These are phyloP conservation scores for Platichthys flesus DNA, from an alignment of 2,113 vertebrate genomes.

Conservation along the genomic window DNA sequence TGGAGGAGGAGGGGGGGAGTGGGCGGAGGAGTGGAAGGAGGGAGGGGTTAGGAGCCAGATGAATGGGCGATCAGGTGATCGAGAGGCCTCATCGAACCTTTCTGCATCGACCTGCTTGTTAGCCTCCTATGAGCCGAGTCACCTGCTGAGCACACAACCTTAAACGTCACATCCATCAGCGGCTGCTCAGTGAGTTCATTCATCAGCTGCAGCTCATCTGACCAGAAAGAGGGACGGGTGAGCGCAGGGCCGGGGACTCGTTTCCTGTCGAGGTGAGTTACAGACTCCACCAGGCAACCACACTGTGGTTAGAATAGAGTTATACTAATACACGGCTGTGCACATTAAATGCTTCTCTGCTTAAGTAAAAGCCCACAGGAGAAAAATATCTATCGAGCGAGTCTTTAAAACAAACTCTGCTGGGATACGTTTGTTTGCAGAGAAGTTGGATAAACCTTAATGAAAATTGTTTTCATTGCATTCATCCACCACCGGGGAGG, in stretches of 20 bases:
- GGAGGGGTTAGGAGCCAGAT: not conserved
- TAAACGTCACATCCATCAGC: constrained; percentile 16
- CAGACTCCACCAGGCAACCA: not conserved
- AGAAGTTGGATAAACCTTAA: too few species aligned
- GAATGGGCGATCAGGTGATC: constrained; percentile 23
- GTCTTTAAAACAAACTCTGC: too few species aligned
- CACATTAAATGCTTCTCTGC: not conserved
- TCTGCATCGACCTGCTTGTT: constrained; percentile 35
- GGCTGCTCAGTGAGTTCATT: not conserved
- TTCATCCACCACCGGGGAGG: too few species aligned
- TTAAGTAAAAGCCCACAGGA: too few species aligned
- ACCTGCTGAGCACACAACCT: not conserved
- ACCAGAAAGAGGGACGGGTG: not conserved
- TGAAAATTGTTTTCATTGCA: too few species aligned
- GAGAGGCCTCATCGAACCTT: constrained; percentile 13
- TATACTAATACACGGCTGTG: not conserved
- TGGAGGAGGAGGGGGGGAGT: not conserved
- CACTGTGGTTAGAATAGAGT: too few species aligned
- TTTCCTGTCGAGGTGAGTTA: not conserved
- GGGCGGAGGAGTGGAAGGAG: not conserved
- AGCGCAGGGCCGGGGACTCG: not conserved
- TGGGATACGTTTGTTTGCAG: too few species aligned
- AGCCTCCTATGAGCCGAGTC: constrained; percentile 2
- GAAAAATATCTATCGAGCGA: too few species aligned
- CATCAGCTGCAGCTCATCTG: not conserved